Evolutionary conservation across 2,797 vertebrate genomes (phyloP).

Genomic region (Caiman crocodilus): DNA sequence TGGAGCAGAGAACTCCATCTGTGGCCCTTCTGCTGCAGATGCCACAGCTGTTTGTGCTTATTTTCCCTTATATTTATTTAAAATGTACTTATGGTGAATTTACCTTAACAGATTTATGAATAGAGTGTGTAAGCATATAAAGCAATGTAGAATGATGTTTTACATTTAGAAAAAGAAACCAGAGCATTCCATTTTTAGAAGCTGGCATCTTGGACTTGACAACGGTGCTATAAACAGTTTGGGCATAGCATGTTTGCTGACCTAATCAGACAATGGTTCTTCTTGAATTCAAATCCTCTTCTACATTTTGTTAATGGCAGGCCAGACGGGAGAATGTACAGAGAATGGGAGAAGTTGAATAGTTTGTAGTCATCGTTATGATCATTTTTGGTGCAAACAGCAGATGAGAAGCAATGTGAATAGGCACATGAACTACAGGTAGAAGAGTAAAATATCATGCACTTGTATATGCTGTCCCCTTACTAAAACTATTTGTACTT

Average conservation of each 20-base stretch:
- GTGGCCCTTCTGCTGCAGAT: not conserved
- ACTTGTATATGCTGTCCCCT: not conserved
- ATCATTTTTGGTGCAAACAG: not conserved
- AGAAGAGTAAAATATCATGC: not conserved
- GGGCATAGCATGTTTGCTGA: not conserved
- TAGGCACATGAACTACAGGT: not conserved
- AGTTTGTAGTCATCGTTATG: not conserved
- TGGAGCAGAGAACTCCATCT: not conserved
- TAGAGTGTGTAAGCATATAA: not conserved
- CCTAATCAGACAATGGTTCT: not conserved
- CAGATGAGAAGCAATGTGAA: not conserved
- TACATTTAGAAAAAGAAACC: not conserved
- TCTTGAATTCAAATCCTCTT: not conserved
- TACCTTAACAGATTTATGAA: not conserved
- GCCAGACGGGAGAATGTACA: too few species aligned
- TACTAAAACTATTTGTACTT: not conserved
- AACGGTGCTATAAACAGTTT: not conserved
- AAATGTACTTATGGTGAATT: not conserved
- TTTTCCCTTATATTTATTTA: not conserved
- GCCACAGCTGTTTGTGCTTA: not conserved
- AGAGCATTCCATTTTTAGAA: not conserved
- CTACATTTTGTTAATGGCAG: not conserved
- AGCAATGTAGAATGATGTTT: not conserved
- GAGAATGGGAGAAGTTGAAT: not conserved
- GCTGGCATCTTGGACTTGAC: constrained; percentile 6